phyloP scores from a whole-genome alignment of 2,113 vertebrate genomes.

The Esox niger region DNA sequence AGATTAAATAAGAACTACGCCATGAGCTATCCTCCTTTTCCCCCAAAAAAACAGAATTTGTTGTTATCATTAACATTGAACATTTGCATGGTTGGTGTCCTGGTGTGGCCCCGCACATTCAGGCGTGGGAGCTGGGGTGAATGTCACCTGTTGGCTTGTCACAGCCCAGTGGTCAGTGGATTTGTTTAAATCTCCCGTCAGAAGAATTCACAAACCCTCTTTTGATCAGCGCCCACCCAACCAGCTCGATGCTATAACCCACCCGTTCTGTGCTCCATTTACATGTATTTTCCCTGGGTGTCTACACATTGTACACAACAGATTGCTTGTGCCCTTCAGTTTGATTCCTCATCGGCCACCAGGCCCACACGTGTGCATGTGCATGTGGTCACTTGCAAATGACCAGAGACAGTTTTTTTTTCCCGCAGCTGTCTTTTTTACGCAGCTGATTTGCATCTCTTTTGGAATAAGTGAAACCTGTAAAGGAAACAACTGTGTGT shows the following conservation, averaged over 20 bases:
- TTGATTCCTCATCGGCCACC: constrained; percentile 5
- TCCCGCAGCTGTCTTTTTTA: neutral
- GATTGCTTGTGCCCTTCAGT: neutral
- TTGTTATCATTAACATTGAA: constrained; percentile 7
- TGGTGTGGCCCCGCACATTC: neutral
- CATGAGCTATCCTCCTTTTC: too few species aligned
- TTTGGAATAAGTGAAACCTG: constrained; percentile 35
- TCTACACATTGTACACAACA: constrained; percentile 25
- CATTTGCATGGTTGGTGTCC: constrained; percentile 40
- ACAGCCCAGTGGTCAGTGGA: constrained; percentile 14
- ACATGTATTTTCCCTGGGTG: constrained; percentile 43
- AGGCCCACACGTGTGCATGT: neutral
- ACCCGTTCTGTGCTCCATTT: constrained; percentile 60
- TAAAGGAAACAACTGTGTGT: neutral
- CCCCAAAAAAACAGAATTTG: too few species aligned
- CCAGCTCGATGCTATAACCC: constrained; percentile 21
- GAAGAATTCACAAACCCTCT: constrained; percentile 43
- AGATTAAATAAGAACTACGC: too few species aligned
- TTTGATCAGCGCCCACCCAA: constrained; percentile 33
- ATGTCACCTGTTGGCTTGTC: neutral
- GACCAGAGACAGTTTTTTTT: constrained; percentile 38
- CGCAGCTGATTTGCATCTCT: constrained; percentile 43
- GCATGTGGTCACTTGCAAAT: constrained; percentile 42
- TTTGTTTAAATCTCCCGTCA: constrained; percentile 56
- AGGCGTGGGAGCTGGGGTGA: constrained; percentile 8